Percentiles rank a stretch among this genome's conserved stretches.
phyloP scores from a whole-genome alignment of 2,888 invertebrate species.

The Polyommatus icarus region DNA sequence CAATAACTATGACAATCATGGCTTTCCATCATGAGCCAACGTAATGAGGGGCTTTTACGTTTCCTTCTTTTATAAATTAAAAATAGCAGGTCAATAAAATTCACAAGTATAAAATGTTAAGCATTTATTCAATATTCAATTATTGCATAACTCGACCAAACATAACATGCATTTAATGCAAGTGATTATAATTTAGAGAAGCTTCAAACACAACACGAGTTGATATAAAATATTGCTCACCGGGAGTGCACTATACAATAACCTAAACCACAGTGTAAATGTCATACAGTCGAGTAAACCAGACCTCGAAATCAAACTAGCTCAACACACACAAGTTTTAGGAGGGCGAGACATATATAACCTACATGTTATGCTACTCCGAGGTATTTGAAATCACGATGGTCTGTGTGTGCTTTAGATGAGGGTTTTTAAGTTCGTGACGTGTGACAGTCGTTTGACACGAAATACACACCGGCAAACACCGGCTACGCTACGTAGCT shows the following conservation, averaged over 20 bases:
- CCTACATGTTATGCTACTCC: no score
- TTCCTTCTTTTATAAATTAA: background rate
- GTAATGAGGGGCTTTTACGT: no score
- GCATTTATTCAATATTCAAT: slow-evolving; percentile 7
- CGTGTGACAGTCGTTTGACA: no score
- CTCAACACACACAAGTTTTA: no score
- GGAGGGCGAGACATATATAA: no score
- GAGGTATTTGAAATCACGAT: no score
- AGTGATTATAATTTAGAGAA: slow-evolving; percentile 20
- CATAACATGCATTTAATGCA: slow-evolving; percentile 21
- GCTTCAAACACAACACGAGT: slow-evolving; percentile 22
- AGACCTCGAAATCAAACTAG: background rate
- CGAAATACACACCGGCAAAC: no score
- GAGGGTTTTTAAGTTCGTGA: no score
- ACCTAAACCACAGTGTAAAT: background rate
- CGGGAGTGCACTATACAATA: background rate
- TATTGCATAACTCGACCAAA: background rate
- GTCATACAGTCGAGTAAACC: background rate
- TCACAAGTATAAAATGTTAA: background rate
- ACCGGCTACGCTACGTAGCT: no score
- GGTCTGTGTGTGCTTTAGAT: no score
- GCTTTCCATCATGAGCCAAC: no score
- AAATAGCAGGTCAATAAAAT: background rate
- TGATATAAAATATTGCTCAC: slow-evolving; percentile 22
- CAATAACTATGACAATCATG: no score